phyloP scores from a whole-genome alignment of 2,113 vertebrate species.

The Anoplopoma fimbria region DNA sequence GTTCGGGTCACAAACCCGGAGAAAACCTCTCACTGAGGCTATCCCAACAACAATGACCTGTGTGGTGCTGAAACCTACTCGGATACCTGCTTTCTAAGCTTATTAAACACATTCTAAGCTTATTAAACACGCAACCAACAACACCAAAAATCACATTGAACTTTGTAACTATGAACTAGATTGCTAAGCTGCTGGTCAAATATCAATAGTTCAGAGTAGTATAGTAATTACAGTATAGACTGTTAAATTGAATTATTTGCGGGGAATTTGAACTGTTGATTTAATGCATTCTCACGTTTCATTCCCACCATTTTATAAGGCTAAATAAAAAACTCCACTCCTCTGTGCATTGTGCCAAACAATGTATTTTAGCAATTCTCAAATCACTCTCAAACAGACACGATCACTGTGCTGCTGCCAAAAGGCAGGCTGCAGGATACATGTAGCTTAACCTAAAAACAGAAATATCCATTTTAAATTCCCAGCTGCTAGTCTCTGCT shows the following conservation, averaged over 20 bases:
- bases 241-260: neutral
- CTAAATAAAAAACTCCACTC: neutral
- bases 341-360: constrained; percentile 3
- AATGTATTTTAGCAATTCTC: constrained; percentile 34
- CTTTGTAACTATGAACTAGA: neutral
- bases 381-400: constrained; percentile 50
- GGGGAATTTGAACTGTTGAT: neutral
- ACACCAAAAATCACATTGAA: neutral
- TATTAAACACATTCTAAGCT: neutral
- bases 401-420: constrained; percentile 21
- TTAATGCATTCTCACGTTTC: constrained; percentile 7
- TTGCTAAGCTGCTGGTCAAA: neutral
- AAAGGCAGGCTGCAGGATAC: constrained; percentile 42
- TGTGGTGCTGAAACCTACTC: constrained; percentile 50
- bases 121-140: neutral
- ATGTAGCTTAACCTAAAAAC: constrained; percentile 41
- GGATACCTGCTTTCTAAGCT: constrained; percentile 16
- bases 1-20: constrained; percentile 61
- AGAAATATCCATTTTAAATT: constrained; percentile 42
- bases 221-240: neutral
- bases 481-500: neutral
- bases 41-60: constrained; percentile 61
- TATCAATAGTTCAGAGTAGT: neutral
- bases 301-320: neutral
- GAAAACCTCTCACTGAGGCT: constrained; percentile 46